Base-by-base conservation (phyloP, 2,888 invertebrate genomes). In the Acholoe squamosa region DNA sequence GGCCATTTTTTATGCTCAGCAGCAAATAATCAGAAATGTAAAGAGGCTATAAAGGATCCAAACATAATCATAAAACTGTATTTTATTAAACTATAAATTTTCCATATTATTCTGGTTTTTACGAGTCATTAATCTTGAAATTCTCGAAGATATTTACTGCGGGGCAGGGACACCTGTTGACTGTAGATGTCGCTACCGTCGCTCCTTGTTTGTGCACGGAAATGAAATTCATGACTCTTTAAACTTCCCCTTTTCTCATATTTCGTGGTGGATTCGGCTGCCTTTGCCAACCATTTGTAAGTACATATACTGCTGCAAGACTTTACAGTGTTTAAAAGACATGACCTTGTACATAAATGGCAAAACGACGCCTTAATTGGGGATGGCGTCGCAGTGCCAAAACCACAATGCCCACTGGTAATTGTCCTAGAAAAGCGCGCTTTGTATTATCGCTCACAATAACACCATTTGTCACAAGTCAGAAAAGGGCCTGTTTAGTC, bases 341-440 rank as follows among this genome's bases (percentile, higher is more conserved):
- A n/a, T 80, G 80, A 80, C 80, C 0, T 22, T 19, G 22, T 7
- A 33, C 0, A 0, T 80, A 12, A 33, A 12, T 22, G 33, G 19
- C 34, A 22, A 22, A 34, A 34, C 34, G 43, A 7, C 33, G 80
- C 5, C 5, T 33, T 3, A 34, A 43, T 22, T 22, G 33, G 33
- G 0, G 22, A 16, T 80, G 22, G 80, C 80, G 80, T 80, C 33
- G n/a, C 12, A 10, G 14, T 19, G 22, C 43, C 14, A 5, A 80
- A 16, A 33, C 43, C 80, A 80, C 80, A 80, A 80, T 80, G 80
- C 80, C 5, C 7, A 33, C 12, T 33, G 80, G 43, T 80, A 80
- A 80, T 80, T 80, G 80, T 80, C 80, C 80, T 80, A 80, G 34
- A 43, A 43, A 80, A 80, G 80, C 80, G 80, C 80, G 80, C 43